Base-by-base conservation (phyloP, 2,888 invertebrate species). In the Pterostichus madidus region DNA sequence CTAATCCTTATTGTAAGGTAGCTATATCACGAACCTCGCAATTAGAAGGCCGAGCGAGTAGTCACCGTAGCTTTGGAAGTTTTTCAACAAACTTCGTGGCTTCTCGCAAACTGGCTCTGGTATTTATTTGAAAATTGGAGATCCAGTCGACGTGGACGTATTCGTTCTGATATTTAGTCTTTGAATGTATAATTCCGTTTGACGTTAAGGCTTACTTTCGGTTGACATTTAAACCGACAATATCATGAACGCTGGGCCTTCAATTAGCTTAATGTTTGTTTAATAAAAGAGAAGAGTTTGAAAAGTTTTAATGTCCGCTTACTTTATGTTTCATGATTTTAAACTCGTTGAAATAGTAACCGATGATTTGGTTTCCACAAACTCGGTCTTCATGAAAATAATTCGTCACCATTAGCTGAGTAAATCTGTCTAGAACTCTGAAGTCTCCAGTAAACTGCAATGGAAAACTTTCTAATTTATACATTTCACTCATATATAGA, bases 261-360 rank as follows among this genome's bases (percentile, higher is more conserved):
- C 73, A 81, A 81, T 81, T 81, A 81, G 73, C 80, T 71, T 73
- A 73, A 81, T 73, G 80, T 73, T 81, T 81, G 56, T 73, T 81
- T 81, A 56, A 81, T 81, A 68, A 68, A 64, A 68, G 68, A 64
- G 68, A 61, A 61, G 64, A 79, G 64, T 79, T 79, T 46, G 44
- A 10, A 31, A 61, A n/a, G 78, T 61, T 79, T 61, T 46, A 61
- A 64, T 64, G 39, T 64, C 32, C 64, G 56, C 39, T 77, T 77
- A 56, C 52, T 56, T 39, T 11, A 17, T 77, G 15, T 56, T 52
- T 17, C 76, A 11, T 8, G 24, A 68, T 44, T 68, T 44, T 68
- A 15, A 35, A 68, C 13, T 68, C 44, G 35, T 39, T 68, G 68
- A 68, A 68, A 68, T 68, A 39, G 44, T 68, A 68, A 39, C 68